Evolutionary conservation across 2,113 vertebrate species (phyloP).

Genomic region (Aphelocoma coerulescens): DNA sequence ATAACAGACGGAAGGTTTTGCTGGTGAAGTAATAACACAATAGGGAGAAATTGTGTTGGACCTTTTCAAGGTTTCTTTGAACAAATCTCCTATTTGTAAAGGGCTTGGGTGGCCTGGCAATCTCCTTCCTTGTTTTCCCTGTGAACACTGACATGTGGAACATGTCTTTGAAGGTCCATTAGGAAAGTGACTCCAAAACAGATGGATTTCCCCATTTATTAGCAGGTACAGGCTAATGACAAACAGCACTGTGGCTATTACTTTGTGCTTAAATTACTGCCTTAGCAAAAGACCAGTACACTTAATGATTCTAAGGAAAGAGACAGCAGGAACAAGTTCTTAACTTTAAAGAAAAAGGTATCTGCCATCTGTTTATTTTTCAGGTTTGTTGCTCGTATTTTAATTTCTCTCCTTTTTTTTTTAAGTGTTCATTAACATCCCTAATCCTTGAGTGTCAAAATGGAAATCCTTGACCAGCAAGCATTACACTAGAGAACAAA

Average conservation of each 20-base stretch:
- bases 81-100: conserved; percentile 2
- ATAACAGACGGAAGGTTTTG: background rate
- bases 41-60: background rate
- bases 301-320: background rate
- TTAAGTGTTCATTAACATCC: background rate
- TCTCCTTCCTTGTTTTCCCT: conserved; percentile 6
- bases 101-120: conserved; percentile 49
- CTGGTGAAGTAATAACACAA: conserved; percentile 12
- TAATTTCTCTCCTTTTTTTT: background rate
- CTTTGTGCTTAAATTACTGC: conserved; percentile 2
- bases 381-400: background rate
- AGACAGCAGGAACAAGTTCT: background rate
- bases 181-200: conserved; percentile 9
- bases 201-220: conserved; percentile 29
- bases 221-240: conserved; percentile 48
- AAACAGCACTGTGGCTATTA: background rate
- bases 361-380: background rate
- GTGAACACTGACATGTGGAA: conserved; percentile 29
- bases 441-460: background rate
- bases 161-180: background rate
- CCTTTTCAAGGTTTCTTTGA: background rate
- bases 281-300: background rate
- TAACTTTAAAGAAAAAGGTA: background rate
- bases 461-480: background rate
- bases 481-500: background rate